Percentiles rank a stretch among this genome's conserved stretches.
phyloP scores from a whole-genome alignment of 1,140 invertebrate species.

The Micrasema longulum region DNA sequence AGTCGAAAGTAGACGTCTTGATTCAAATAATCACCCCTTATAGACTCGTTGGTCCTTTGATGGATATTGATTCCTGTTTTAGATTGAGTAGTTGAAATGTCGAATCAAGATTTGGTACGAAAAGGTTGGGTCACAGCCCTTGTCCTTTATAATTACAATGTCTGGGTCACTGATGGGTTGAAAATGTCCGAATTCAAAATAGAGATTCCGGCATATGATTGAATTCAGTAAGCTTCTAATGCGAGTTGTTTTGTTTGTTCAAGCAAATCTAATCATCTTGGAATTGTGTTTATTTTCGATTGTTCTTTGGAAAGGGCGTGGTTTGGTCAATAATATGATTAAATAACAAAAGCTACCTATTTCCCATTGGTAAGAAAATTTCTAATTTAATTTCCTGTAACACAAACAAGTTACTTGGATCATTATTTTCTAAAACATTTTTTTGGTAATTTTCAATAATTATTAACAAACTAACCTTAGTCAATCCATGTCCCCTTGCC shows the following conservation, averaged over 20 bases:
- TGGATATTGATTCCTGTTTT: neutral
- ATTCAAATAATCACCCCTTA: slow-evolving; percentile 19
- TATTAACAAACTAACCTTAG: too few species aligned
- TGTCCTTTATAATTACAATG: slow-evolving; percentile 24
- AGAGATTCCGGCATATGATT: slow-evolving; percentile 19
- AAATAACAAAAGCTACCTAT: too few species aligned
- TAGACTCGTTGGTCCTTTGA: neutral
- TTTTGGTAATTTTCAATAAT: too few species aligned
- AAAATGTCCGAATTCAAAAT: slow-evolving; percentile 9
- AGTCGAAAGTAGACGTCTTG: neutral
- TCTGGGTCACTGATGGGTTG: slow-evolving; percentile 18
- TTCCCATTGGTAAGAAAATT: too few species aligned
- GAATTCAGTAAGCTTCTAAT: slow-evolving; percentile 1
- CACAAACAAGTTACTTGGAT: too few species aligned
- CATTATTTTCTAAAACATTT: too few species aligned
- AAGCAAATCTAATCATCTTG: too few species aligned
- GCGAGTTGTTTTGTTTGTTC: slow-evolving; percentile 22
- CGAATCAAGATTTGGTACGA: slow-evolving; percentile 14
- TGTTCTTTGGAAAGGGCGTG: too few species aligned
- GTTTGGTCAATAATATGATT: too few species aligned
- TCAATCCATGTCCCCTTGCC: too few species aligned
- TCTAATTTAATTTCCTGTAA: too few species aligned
- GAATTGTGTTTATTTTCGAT: too few species aligned
- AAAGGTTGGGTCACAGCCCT: neutral
- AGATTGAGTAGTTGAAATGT: slow-evolving; percentile 3